phyloP scores from a whole-genome alignment of 1,140 invertebrate species.

The Drosophila pachea region DNA sequence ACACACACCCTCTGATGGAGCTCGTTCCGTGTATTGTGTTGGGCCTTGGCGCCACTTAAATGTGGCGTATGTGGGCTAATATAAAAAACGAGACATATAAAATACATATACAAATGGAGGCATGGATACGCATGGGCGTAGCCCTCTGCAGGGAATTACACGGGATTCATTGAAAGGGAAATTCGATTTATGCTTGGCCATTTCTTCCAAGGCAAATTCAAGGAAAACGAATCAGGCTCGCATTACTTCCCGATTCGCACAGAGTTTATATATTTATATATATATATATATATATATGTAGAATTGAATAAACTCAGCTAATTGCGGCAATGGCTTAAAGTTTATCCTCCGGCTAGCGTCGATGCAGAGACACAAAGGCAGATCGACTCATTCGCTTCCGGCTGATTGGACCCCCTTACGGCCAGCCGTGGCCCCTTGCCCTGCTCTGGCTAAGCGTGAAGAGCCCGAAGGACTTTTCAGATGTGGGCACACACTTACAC shows the following conservation, averaged over 20 bases:
- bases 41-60: slow-evolving; percentile 67
- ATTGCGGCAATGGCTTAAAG: too few species aligned
- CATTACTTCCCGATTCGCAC: too few species aligned
- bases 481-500: slow-evolving; percentile 35
- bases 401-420: not conserved
- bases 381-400: too few species aligned
- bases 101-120: slow-evolving; percentile 59
- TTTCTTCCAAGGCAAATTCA: too few species aligned
- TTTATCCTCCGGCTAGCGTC: too few species aligned
- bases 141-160: not conserved
- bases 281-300: not conserved
- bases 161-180: too few species aligned
- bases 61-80: slow-evolving; percentile 62
- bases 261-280: not conserved
- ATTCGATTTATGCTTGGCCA: too few species aligned
- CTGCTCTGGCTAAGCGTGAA: not conserved
- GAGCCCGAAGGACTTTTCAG: not conserved
- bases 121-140: slow-evolving; percentile 19
- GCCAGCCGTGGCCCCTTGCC: not conserved
- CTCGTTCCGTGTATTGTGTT: slow-evolving; percentile 38
- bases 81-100: slow-evolving; percentile 58
- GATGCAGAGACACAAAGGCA: too few species aligned
- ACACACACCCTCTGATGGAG: slow-evolving; percentile 57
- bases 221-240: too few species aligned
- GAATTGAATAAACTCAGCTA: too few species aligned